These are phyloP conservation scores for Sinhomidia bicolor DNA, from an alignment of 2,888 invertebrate species.

Conservation along the genomic window DNA sequence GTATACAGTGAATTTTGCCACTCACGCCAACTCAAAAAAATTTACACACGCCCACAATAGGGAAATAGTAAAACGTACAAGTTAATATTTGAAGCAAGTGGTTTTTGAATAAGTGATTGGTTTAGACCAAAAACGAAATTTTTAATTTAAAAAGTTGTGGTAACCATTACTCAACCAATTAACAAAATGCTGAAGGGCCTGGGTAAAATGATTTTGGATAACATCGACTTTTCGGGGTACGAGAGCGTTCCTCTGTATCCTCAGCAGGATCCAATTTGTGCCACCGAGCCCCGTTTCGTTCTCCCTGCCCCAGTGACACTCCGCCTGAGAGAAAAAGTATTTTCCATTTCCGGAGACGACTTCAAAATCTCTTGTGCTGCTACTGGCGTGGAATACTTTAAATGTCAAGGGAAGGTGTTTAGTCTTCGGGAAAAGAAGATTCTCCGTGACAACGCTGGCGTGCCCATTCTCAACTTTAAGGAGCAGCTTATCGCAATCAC, in stretches of 20 bases:
- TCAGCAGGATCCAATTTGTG: constrained; percentile 70
- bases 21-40: no score
- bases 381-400: constrained; percentile 70
- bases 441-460: constrained; percentile 66
- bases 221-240: constrained; percentile 57
- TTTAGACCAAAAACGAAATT: neutral
- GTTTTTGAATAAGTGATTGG: no score
- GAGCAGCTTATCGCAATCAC: constrained; percentile 71
- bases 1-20: no score
- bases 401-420: constrained; percentile 74
- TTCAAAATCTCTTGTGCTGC: constrained; percentile 72
- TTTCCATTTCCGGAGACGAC: constrained; percentile 75
- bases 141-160: neutral
- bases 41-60: no score
- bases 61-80: no score
- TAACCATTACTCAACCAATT: neutral
- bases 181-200: constrained; percentile 51
- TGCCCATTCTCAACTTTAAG: constrained; percentile 73
- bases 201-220: constrained; percentile 51
- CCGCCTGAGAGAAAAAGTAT: constrained; percentile 69
- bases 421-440: constrained; percentile 75
- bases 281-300: constrained; percentile 73
- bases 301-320: constrained; percentile 71
- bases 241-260: constrained; percentile 60
- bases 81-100: no score